These are phyloP conservation scores for Neopelma chrysocephalum DNA, from an alignment of 2,797 vertebrate genomes.

Conservation along the genomic window DNA sequence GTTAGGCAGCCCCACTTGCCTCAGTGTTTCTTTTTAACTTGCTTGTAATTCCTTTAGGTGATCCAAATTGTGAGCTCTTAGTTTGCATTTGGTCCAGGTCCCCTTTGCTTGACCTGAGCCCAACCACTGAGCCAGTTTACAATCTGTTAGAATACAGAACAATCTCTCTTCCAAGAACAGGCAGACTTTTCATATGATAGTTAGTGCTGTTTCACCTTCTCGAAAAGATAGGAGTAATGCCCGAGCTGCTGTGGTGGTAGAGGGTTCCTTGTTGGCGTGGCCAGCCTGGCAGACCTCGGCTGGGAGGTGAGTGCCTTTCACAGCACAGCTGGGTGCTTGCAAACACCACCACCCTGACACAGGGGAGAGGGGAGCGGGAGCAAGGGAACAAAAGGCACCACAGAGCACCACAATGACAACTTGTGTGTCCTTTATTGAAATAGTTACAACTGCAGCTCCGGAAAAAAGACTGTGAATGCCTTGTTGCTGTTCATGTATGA, in stretches of 20 bases:
- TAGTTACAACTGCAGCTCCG: constrained; percentile 52
- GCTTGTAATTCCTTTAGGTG: background rate
- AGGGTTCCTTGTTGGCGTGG: accelerated
- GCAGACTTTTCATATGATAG: background rate
- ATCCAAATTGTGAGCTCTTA: background rate
- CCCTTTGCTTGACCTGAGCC: background rate
- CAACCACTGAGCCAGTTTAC: background rate
- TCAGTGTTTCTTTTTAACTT: background rate
- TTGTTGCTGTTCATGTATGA: background rate
- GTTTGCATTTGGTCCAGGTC: background rate
- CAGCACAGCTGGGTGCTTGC: accelerated
- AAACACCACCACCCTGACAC: background rate
- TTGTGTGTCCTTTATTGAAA: constrained; percentile 61
- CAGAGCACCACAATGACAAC: background rate
- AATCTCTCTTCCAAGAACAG: background rate
- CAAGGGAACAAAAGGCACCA: background rate
- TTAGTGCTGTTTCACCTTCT: background rate
- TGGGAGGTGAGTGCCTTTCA: background rate
- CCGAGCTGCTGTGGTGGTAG: background rate
- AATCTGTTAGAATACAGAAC: background rate
- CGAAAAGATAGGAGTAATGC: background rate
- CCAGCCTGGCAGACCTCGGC: background rate
- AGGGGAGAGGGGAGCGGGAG: background rate
- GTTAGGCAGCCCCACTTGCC: background rate
- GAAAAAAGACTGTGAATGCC: background rate